These are phyloP conservation scores for Phycodurus eques DNA, from an alignment of 2,113 vertebrate genomes.

Conservation along the genomic window DNA sequence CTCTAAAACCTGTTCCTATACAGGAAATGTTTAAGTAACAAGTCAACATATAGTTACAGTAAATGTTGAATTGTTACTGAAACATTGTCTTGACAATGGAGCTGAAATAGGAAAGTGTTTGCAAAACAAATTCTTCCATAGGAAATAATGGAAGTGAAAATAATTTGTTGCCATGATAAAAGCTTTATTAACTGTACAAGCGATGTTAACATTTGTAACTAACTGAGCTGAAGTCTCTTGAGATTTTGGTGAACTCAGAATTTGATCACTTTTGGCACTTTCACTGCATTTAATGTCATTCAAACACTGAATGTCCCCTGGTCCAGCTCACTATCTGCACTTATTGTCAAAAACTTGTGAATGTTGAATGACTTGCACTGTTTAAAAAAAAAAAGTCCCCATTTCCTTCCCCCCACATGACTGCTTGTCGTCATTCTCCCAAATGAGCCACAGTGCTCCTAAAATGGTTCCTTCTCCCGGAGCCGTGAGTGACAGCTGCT, in stretches of 20 bases:
- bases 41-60: background rate
- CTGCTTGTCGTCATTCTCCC: slow-evolving; percentile 18
- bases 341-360: slow-evolving; percentile 27
- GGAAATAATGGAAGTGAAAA: background rate
- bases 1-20: background rate
- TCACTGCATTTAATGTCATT: background rate
- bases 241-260: background rate
- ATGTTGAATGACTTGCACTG: slow-evolving; percentile 32
- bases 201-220: no score
- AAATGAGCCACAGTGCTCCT: slow-evolving; percentile 25
- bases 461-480: slow-evolving; percentile 28
- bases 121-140: no score
- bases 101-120: background rate
- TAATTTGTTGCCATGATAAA: background rate
- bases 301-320: background rate
- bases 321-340: slow-evolving; percentile 71
- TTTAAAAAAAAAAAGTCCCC: background rate
- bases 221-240: background rate
- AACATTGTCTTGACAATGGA: background rate
- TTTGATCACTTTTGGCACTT: background rate
- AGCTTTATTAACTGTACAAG: background rate
- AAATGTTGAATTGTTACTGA: background rate
- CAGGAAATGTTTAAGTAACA: background rate
- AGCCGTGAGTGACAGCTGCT: slow-evolving; percentile 40
- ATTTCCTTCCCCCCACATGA: slow-evolving; percentile 18